Conservation (phyloP, 2,888 invertebrate species). For the Sinhomidia bicolor region DNA sequence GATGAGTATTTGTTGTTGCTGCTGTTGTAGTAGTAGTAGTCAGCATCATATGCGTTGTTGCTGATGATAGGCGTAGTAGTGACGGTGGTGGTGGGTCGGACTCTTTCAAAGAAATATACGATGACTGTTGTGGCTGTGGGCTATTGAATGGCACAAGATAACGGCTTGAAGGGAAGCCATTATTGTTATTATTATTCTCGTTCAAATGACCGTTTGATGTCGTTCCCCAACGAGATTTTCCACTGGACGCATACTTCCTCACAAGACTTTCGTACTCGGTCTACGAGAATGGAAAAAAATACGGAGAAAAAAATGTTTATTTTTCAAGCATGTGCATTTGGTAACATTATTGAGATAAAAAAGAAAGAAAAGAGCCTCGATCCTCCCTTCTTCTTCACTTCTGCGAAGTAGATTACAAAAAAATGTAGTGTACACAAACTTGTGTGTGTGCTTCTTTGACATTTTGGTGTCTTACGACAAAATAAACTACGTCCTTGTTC, state of each 20-base stretch:
- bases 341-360: no score
- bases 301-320: conserved; percentile 9
- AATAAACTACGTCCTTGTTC: no score
- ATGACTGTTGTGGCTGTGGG: conserved; percentile 12
- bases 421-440: no score
- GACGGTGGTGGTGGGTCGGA: conserved; percentile 25
- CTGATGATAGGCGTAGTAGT: no score
- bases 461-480: no score
- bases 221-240: conserved; percentile 58
- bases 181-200: conserved; percentile 51
- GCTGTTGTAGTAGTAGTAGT: neutral
- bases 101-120: neutral
- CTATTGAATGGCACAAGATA: conserved; percentile 34
- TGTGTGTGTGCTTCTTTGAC: no score
- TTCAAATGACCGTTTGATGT: conserved; percentile 33
- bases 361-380: no score
- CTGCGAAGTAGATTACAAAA: no score
- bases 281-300: conserved; percentile 62
- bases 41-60: conserved; percentile 6
- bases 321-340: neutral
- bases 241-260: conserved; percentile 71
- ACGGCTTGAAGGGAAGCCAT: conserved; percentile 25
- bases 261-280: conserved; percentile 76
- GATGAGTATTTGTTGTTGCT: conserved; percentile 19
- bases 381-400: no score